Base-by-base conservation (phyloP, 2,888 invertebrate species). In the Zonitis immaculata region DNA sequence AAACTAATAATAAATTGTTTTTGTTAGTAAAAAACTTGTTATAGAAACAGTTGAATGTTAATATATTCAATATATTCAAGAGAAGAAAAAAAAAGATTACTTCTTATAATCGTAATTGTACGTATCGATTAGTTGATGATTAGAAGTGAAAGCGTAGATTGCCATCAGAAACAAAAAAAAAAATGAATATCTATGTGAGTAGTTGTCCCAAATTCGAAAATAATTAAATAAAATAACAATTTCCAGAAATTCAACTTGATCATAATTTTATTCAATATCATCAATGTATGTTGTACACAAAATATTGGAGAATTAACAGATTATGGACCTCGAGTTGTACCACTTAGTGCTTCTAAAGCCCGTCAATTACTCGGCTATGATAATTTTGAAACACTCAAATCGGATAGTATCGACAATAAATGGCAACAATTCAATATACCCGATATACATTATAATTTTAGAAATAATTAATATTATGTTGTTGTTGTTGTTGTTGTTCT, bases 401-500 rank as follows among this genome's bases (percentile, higher is more conserved):
- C 32, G 14, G 45, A 25, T 16, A 44, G 30, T n/a, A n/a, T 14
- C 1, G 51, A 51, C 2, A 55, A 59, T 30, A 57, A 57, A 42
- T 59, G 59, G 59, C 57, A 59, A 50, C 46, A 54, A 12, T 59
- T 54, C 25, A 49, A 44, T 2, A 50, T 26, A 7, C 59, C 59
- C 2, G 46, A 54, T 44, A 44, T 57, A 1, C 27, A 55, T 20
- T 57, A 49, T 25, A 56, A 58, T 47, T 58, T 56, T 47, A 50
- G 55, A 12, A 42, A 30, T 47, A 52, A 50, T 12, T 22, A 32
- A 27, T 3, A 44, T 6, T n/a, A n/a, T 11, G 39, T 20, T 9
- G 35, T 32, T 16, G 18, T 0, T 20, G 39, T 5, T 35, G 9
- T 0, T 11, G 39, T 39, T 9, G 35, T 32, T 16, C 11, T 0